phyloP scores from a whole-genome alignment of 2,888 invertebrate species.

The Aporophyla nigra region DNA sequence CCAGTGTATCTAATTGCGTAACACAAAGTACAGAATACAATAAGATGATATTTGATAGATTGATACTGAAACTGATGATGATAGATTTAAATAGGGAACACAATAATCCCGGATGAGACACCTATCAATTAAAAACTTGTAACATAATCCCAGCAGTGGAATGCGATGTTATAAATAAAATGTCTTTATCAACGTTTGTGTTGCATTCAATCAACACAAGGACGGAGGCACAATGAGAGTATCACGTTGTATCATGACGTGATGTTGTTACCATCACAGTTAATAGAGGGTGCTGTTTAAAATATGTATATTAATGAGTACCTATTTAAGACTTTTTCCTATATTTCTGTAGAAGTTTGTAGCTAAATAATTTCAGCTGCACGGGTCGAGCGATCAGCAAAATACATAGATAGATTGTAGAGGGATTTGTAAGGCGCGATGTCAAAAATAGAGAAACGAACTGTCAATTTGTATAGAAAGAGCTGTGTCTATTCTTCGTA shows the following conservation, averaged over 20 bases:
- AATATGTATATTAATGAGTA: background rate
- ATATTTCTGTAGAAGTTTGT: no score
- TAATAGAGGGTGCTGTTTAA: background rate
- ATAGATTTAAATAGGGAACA: constrained; percentile 16
- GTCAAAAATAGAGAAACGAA: no score
- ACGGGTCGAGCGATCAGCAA: no score
- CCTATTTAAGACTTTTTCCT: background rate
- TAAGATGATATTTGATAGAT: constrained; percentile 23
- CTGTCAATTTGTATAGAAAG: no score
- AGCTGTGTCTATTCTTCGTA: no score
- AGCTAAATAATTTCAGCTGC: no score
- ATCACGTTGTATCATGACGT: constrained; percentile 22
- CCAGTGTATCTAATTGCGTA: background rate
- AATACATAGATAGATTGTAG: no score
- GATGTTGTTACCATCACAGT: background rate
- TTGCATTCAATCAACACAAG: constrained; percentile 34
- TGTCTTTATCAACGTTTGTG: constrained; percentile 12
- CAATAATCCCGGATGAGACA: constrained; percentile 36
- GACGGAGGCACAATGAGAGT: constrained; percentile 28
- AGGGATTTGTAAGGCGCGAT: no score
- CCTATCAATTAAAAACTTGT: constrained; percentile 31
- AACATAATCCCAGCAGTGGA: constrained; percentile 21
- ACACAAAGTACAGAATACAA: background rate
- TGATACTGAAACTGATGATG: background rate
- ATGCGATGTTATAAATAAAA: constrained; percentile 29